Evolutionary conservation across 2,797 vertebrate species (phyloP).

Genomic region (Melanotaenia boesemani): DNA sequence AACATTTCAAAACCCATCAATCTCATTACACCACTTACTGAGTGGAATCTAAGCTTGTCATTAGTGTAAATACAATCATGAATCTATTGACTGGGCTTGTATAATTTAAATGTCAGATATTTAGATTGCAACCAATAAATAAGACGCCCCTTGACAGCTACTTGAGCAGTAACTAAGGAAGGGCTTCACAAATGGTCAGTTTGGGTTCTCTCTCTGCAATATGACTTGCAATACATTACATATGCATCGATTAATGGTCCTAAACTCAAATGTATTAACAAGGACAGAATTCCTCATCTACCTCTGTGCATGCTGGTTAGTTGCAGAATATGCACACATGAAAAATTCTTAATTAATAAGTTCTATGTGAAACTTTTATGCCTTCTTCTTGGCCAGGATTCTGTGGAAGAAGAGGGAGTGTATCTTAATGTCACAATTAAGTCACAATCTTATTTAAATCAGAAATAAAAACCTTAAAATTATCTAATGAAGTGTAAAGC

Average conservation of each 20-base stretch:
- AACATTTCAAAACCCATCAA: slow-evolving; percentile 36
- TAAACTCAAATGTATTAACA: too few species aligned
- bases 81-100: slow-evolving; percentile 9
- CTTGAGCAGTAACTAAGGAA: background rate
- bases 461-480: background rate
- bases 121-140: background rate
- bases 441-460: slow-evolving; percentile 23
- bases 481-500: background rate
- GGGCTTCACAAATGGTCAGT: background rate
- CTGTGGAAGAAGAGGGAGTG: too few species aligned
- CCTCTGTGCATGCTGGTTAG: too few species aligned
- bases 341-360: too few species aligned
- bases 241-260: too few species aligned
- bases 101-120: slow-evolving; percentile 31
- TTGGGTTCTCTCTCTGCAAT: background rate
- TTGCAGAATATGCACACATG: too few species aligned
- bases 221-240: too few species aligned
- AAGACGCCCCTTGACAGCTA: background rate
- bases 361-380: too few species aligned
- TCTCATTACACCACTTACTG: slow-evolving; percentile 30
- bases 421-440: background rate
- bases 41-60: slow-evolving; percentile 23
- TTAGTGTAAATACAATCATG: slow-evolving; percentile 20
- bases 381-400: too few species aligned
- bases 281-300: too few species aligned